Evolutionary conservation across 1,140 invertebrate genomes (phyloP).

Genomic region (Andricus grossulariae): DNA sequence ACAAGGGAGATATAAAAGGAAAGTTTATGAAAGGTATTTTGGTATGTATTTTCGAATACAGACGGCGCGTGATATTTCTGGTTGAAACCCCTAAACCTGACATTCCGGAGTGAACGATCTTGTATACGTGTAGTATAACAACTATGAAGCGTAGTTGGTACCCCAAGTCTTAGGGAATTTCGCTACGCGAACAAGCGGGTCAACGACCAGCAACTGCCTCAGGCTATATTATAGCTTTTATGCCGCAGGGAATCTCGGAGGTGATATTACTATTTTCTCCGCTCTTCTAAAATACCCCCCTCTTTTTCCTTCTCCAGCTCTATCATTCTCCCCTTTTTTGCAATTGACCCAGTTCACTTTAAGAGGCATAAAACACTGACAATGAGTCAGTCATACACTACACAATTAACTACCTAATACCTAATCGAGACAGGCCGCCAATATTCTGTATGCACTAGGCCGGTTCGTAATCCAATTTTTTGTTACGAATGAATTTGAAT

Average conservation of each 20-base stretch:
- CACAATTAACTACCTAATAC: no score
- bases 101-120: conserved; percentile 13
- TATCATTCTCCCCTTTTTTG: not conserved
- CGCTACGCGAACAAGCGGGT: conserved; percentile 20
- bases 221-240: not conserved
- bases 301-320: not conserved
- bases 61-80: conserved; percentile 27
- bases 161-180: conserved; percentile 11
- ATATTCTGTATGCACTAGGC: no score
- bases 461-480: no score
- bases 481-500: no score
- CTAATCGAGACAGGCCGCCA: no score
- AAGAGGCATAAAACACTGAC: conserved; percentile 5
- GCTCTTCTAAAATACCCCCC: not conserved
- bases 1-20: not conserved
- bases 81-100: conserved; percentile 27
- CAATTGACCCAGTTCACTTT: not conserved
- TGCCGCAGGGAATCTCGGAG: not conserved
- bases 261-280: not conserved
- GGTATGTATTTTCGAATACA: conserved; percentile 15
- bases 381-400: not conserved
- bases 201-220: conserved; percentile 7
- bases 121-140: not conserved
- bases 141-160: not conserved
- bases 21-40: conserved; percentile 21